Evolutionary conservation across 2,113 vertebrate species (phyloP).

Genomic region (Oostethus manadensis): DNA sequence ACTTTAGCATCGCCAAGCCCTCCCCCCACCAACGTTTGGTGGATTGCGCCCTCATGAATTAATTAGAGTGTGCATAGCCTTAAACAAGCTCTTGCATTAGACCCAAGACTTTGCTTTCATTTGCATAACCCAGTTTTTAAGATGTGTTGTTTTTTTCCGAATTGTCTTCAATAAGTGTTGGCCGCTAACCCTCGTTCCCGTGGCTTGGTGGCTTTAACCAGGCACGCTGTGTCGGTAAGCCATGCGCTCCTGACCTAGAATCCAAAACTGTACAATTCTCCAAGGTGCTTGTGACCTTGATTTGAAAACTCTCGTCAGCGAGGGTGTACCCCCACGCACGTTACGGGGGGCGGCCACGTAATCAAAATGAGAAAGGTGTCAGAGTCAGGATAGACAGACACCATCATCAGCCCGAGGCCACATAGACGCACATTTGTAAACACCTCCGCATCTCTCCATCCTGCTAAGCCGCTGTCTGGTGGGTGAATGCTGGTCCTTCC

Average conservation of each 20-base stretch:
- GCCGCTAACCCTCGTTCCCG: constrained; percentile 26
- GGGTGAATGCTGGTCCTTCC: background rate
- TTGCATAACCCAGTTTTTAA: constrained; percentile 24
- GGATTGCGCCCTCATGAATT: constrained; percentile 62
- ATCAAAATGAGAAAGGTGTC: constrained; percentile 55
- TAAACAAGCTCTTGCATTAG: constrained; percentile 44
- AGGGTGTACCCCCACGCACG: background rate
- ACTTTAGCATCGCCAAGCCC: constrained; percentile 48
- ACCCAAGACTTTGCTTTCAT: constrained; percentile 20
- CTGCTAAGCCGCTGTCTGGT: constrained; percentile 26
- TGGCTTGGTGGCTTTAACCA: background rate
- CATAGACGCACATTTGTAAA: constrained; percentile 31
- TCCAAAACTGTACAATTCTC: constrained; percentile 55
- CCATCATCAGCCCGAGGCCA: constrained; percentile 45
- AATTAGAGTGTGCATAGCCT: constrained; percentile 55
- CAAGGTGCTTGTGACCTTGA: constrained; percentile 62
- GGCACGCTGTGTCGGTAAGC: constrained; percentile 26
- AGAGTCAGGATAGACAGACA: constrained; percentile 28
- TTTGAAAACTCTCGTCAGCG: constrained; percentile 36
- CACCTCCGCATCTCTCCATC: constrained; percentile 14
- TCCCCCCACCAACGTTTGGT: constrained; percentile 43
- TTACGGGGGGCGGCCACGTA: constrained; percentile 13
- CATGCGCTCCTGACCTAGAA: constrained; percentile 59
- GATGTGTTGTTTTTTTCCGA: constrained; percentile 34
- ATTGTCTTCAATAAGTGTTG: constrained; percentile 13